phyloP scores from a whole-genome alignment of 2,888 invertebrate genomes.

The Erannis defoliaria region DNA sequence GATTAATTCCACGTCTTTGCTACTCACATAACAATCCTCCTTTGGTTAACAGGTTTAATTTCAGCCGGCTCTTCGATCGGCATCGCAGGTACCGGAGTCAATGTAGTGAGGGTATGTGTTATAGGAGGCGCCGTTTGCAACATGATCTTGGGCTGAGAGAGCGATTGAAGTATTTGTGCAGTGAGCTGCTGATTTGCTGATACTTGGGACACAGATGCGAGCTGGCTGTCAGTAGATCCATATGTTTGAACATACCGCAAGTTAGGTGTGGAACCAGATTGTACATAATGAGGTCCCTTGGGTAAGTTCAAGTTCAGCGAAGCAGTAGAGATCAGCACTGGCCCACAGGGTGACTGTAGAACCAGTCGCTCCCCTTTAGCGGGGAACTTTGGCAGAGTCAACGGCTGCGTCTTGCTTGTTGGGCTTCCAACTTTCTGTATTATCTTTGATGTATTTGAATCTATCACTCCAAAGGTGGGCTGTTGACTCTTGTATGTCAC shows the following conservation, averaged over 20 bases:
- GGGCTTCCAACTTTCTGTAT: slow-evolving; percentile 83
- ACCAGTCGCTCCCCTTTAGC: slow-evolving; percentile 76
- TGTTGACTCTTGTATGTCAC: slow-evolving; percentile 76
- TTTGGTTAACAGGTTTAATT: slow-evolving; percentile 70
- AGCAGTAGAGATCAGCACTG: slow-evolving; percentile 77
- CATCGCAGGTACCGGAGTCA: slow-evolving; percentile 49
- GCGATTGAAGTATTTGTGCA: slow-evolving; percentile 88
- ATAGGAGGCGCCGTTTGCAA: slow-evolving; percentile 64
- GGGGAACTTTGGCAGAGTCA: slow-evolving; percentile 69
- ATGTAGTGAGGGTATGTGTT: slow-evolving; percentile 52
- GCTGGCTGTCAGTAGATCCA: slow-evolving; percentile 68
- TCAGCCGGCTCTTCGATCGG: slow-evolving; percentile 64
- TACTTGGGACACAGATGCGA: slow-evolving; percentile 78
- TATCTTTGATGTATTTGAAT: slow-evolving; percentile 74
- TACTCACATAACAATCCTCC: slow-evolving; percentile 80
- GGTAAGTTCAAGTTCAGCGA: slow-evolving; percentile 71
- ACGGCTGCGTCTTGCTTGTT: slow-evolving; percentile 68
- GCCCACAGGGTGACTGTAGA: slow-evolving; percentile 79
- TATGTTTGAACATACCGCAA: slow-evolving; percentile 80
- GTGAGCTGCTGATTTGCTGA: slow-evolving; percentile 88
- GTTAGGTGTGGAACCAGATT: slow-evolving; percentile 79
- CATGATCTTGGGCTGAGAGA: slow-evolving; percentile 79
- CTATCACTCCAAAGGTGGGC: slow-evolving; percentile 67
- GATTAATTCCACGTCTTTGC: no score
- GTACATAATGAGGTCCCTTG: slow-evolving; percentile 82